Evolutionary conservation across 1,140 invertebrate species (phyloP), one percentile per base, ranked within the genome.

Genomic region (Drosophila malerkotliana): DNA sequence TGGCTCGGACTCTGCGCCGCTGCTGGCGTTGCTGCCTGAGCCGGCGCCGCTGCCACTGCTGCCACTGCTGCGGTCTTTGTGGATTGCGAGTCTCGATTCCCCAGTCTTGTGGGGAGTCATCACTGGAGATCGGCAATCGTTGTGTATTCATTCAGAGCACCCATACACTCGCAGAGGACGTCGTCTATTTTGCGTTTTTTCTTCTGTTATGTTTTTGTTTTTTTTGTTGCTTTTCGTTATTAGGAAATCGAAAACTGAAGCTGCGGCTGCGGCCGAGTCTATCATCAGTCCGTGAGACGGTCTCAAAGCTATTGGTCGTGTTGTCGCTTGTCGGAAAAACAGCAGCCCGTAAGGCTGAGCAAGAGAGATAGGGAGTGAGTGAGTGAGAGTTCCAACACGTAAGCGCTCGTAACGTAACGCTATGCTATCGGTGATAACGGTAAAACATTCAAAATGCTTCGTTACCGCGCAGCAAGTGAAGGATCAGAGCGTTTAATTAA

Each of bases 301-400:
- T 90, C 87, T 90, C 87, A 90, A 90, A 90, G 88, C 87, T 90
- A 83, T 87, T 90, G 87, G 87, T 90, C 87, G 87, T 90, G 87
- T 90, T 83, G 88, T 87, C 82, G 82, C 83, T 88, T 82, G 83
- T 87, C 82, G 83, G 83, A 74, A 83, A 68, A 76, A 75, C 60
- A 66, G 69, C 64, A 62, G 68, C 68, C 61, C 71, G 63, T 67
- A 64, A 55, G 53, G 56, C 28, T 49, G 71, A 57, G 60, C 63
- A 66, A 47, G 44, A 18, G 44, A 47, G 44, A 47, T 10, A 47
- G 44, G 15, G 18, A 12, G 44, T 10, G 44, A 44, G 41, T 44
- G 14, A 44, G 41, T 52, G 59, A 26, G 67, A 61, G 34, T 68
- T 67, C 58, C 72, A 66, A 58, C 58, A 55, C 62, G 58, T 48